Percentiles rank a stretch among this genome's conserved stretches.
These are phyloP conservation scores for Parnassius mnemosyne DNA, from an alignment of 2,888 invertebrate species.

Conservation along the genomic window DNA sequence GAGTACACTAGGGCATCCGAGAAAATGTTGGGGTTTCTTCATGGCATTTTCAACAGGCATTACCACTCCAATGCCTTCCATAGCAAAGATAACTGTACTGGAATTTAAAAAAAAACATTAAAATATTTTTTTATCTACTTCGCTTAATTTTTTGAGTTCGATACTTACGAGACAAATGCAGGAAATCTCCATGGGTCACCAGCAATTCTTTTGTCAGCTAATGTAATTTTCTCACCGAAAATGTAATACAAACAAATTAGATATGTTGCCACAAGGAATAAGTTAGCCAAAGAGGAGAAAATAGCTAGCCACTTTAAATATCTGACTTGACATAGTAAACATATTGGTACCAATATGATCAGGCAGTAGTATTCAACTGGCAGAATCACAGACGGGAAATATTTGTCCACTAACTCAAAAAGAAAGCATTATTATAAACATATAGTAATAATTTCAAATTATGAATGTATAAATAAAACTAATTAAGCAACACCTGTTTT, in stretches of 20 bases:
- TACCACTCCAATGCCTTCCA: constrained; percentile 96
- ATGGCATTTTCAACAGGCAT: constrained; percentile 97
- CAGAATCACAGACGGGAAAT: constrained; percentile 49
- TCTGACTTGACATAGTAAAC: constrained; percentile 78
- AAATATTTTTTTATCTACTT: neutral
- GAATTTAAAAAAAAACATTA: constrained; percentile 21
- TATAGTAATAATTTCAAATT: constrained; percentile 1
- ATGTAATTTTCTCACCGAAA: constrained; percentile 77
- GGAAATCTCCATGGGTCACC: constrained; percentile 84
- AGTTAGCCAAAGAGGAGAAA: constrained; percentile 94
- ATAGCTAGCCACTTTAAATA: constrained; percentile 91
- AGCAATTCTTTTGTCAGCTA: constrained; percentile 74
- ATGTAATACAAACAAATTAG: constrained; percentile 92
- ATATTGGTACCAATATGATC: constrained; percentile 60
- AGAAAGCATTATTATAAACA: constrained; percentile 21
- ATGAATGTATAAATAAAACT: constrained; percentile 1
- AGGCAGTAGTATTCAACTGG: constrained; percentile 70
- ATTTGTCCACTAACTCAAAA: constrained; percentile 69
- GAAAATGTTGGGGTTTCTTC: constrained; percentile 89
- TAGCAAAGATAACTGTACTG: constrained; percentile 97
- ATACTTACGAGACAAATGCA: constrained; percentile 87
- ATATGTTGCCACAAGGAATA: constrained; percentile 88
- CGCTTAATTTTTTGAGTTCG: neutral
- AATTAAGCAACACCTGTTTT: constrained; percentile 76
- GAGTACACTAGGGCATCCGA: constrained; percentile 90